Evolutionary conservation across 1,140 invertebrate species (phyloP).

Genomic region (Platorchestia sp.): DNA sequence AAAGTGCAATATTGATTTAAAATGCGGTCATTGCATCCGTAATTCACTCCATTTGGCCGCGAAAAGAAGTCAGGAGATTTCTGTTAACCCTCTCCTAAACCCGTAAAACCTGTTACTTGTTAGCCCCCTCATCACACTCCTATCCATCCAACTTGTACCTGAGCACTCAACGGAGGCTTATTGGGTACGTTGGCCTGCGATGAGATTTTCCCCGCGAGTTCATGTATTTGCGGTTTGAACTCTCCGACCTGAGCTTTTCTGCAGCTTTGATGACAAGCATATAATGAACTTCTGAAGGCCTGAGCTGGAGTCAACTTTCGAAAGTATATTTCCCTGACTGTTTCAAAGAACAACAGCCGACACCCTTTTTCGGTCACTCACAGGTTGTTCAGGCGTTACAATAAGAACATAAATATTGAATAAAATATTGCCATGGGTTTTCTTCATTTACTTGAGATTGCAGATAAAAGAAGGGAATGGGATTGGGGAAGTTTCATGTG

Average conservation of each 20-base stretch:
- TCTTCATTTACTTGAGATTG: neutral
- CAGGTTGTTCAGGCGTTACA: neutral
- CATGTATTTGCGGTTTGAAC: neutral
- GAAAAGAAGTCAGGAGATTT: neutral
- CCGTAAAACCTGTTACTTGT: neutral
- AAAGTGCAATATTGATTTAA: neutral
- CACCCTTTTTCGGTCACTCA: neutral
- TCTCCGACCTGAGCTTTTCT: neutral
- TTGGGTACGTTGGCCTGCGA: neutral
- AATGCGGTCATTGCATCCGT: neutral
- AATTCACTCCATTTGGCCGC: neutral
- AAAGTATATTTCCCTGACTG: neutral
- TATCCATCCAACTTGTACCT: neutral
- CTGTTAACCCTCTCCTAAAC: neutral
- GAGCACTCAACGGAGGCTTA: neutral
- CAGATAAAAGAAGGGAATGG: neutral
- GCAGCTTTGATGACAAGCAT: neutral
- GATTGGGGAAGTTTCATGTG: neutral
- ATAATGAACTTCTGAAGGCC: neutral
- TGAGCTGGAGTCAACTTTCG: neutral
- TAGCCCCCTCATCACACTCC: neutral
- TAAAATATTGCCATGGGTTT: neutral
- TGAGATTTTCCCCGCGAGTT: neutral
- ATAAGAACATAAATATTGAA: neutral
- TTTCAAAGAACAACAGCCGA: neutral